phyloP scores from a whole-genome alignment of 2,113 vertebrate species.

The Melanocharis versteri region DNA sequence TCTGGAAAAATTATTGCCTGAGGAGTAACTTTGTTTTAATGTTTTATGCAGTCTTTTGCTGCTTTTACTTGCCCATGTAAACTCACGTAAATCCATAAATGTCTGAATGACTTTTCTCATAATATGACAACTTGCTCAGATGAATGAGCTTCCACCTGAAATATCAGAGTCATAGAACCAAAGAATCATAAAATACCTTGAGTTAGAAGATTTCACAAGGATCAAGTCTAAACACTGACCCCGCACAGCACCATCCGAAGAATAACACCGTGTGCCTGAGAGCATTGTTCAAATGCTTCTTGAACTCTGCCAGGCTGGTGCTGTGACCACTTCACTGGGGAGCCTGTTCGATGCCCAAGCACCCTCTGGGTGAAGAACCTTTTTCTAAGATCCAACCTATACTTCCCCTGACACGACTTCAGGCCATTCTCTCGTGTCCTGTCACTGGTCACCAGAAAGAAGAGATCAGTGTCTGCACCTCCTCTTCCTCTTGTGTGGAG shows the following conservation, averaged over 20 bases:
- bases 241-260: fast-evolving
- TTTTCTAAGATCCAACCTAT: background rate
- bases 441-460: background rate
- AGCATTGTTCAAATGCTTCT: background rate
- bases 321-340: background rate
- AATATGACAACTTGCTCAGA: background rate
- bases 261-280: background rate
- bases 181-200: background rate
- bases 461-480: background rate
- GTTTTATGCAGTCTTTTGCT: background rate
- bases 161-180: background rate
- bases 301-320: background rate
- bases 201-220: background rate
- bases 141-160: background rate
- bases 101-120: background rate
- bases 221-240: background rate
- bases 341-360: background rate
- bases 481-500: fast-evolving
- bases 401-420: background rate
- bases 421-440: fast-evolving
- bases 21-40: background rate
- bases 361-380: background rate
- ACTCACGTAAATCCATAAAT: background rate
- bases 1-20: background rate
- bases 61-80: background rate